Conservation (phyloP, 2,797 vertebrate genomes). For the Cyprinodon diabolis region DNA sequence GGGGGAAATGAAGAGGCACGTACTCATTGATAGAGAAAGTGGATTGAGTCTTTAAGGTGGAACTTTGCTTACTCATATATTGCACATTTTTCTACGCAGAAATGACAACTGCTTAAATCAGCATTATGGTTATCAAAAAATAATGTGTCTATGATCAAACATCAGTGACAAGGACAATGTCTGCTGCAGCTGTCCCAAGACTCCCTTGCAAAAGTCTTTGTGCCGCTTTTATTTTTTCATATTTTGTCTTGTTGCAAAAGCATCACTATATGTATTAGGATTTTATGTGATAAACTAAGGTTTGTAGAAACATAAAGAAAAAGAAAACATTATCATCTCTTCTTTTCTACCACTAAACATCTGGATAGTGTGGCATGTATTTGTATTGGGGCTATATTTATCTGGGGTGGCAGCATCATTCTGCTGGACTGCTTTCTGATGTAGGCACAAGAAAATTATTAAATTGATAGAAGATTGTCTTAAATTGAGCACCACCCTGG, state of each 20-base stretch:
- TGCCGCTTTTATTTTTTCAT: not conserved
- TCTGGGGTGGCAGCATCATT: not conserved
- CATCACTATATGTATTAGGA: not conserved
- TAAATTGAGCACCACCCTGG: not conserved
- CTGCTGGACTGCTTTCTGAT: too few relatives aligned
- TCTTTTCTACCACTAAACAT: not conserved
- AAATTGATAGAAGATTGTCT: not conserved
- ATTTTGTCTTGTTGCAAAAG: not conserved
- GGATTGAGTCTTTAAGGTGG: conserved; percentile 75
- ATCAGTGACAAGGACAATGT: conserved; percentile 39
- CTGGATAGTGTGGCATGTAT: not conserved
- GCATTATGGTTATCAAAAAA: conserved; percentile 46
- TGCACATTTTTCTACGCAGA: conserved; percentile 46
- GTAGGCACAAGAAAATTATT: not conserved
- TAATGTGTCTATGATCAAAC: conserved; percentile 39
- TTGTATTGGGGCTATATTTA: not conserved
- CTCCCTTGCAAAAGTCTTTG: conserved; percentile 1
- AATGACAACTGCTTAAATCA: conserved; percentile 33
- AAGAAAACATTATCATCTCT: too few relatives aligned
- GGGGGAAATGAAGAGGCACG: conserved; percentile 71
- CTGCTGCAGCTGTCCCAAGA: conserved; percentile 33
- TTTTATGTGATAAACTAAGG: not conserved
- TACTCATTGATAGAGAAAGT: conserved; percentile 65
- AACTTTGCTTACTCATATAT: conserved; percentile 72
- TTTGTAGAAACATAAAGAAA: not conserved